Evolutionary conservation across 2,113 vertebrate species (phyloP), one percentile per base, ranked within the genome.

Genomic region (Suricata suricatta): DNA sequence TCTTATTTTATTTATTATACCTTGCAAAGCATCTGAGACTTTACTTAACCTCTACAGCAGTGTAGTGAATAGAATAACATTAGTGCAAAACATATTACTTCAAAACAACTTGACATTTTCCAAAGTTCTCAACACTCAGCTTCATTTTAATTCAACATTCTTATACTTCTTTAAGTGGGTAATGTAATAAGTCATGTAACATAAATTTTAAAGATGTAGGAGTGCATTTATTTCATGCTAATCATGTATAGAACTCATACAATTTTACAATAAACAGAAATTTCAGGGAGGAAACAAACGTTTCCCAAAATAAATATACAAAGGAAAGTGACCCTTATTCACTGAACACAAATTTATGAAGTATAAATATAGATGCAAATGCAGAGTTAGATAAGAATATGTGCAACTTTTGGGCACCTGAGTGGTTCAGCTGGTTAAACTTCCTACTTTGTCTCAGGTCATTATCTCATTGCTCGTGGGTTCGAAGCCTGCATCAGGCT

Each of bases 81-180:
- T 76, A 95, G 14, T 87, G 33, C 76, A 88, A 96, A 90, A 82
- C 38, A 1, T 77, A 87, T 68, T 86, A 80, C 4, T 97, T 98
- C 76, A 98, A 96, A 98, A 88, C 95, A 97, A 97, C 66, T 4
- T 6, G 95, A 83, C 79, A 97, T 98, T 97, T 60, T 91, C 69
- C 87, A 90, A 93, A 81, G 33, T 84, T 97, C 90, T 97, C 33
- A 81, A n/a, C 38, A 72, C 57, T 68, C 71, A 93, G 74, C 21
- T 38, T 85, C 35, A 44, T 93, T 96, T 97, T 88, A 96, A 96
- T 90, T 97, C 92, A 74, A 12, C 77, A 77, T 90, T 66, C 29
- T 11, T 35, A 63, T 15, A 77, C 4, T 97, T 71, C 5, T 54
- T 91, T 74, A 95, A 90, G 64, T 97, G 66, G 16, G 50, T 98